Base-by-base conservation (phyloP, 2,797 vertebrate genomes). In the Brotogeris chrysoptera region DNA sequence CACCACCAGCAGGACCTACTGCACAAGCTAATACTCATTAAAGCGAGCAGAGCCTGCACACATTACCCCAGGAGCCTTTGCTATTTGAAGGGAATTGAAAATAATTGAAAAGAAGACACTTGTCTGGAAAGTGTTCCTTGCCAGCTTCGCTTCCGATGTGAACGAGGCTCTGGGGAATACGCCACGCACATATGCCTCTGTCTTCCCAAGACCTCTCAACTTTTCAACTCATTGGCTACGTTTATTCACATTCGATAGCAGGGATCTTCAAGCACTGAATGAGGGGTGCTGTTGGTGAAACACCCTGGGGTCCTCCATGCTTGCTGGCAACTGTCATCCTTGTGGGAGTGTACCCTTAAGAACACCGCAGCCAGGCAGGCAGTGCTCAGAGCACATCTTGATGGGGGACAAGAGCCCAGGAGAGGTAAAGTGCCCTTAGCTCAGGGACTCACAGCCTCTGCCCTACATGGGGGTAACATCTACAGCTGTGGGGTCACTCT, bases 61-160 rank as follows among this genome's bases (percentile, higher is more conserved):
- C 53, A 3, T 72, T 52, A 59, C 63, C 78, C 61, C 74, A 70
- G 71, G 10, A 93, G 66, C 71, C 65, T 70, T 53, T 65, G 49
- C 71, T 90, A 44, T 81, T 87, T 77, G 66, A 83, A 66, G 57
- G 6, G 61, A 78, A 90, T 87, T 76, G 63, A 71, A 87, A 84
- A 92, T 68, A 94, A 96, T 81, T 84, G 71, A 81, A 85, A 91
- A 84, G 88, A 86, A 2, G 74, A 88, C 80, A 78, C 66, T 93
- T 90, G 86, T 90, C 86, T 94, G 91, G 93, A 81, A 70, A 87
- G 70, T 38, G 82, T 78, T 91, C 66, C 86, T 68, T 81, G 78
- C 57, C 93, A 89, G 65, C 79, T 84, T 76, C 3, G 1, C 81
- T 91, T 90, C 74, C 81, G 46, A 14, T 14, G 25, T 16, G 55